phyloP scores from a whole-genome alignment of 1,140 invertebrate species.

The Nautilus pompilius region DNA sequence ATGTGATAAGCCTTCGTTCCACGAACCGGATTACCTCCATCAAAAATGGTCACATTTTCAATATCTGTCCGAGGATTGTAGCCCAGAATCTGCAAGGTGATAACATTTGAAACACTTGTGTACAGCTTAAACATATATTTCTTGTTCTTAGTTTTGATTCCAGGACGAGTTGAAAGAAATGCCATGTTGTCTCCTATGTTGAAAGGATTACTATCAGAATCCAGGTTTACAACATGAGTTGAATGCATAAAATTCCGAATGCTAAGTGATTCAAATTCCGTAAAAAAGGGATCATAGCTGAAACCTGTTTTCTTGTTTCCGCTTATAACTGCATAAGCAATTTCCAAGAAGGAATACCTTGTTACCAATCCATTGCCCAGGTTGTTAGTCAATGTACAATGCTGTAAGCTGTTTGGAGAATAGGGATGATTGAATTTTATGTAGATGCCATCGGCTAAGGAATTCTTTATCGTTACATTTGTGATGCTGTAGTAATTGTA shows the following conservation, averaged over 20 bases:
- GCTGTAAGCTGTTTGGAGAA: constrained; percentile 44
- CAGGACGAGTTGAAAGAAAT: no score
- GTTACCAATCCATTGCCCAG: constrained; percentile 45
- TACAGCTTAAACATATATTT: no score
- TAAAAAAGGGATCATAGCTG: constrained; percentile 85
- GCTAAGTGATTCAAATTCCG: constrained; percentile 58
- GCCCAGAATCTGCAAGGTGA: constrained; percentile 44
- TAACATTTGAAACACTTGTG: no score
- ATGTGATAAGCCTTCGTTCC: constrained; percentile 38
- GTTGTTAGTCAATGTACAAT: constrained; percentile 35
- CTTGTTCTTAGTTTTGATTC: no score
- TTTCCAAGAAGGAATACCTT: constrained; percentile 32
- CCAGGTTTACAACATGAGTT: constrained; percentile 1
- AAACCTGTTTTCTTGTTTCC: constrained; percentile 84
- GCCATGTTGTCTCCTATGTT: constrained; percentile 6
- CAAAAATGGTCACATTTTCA: constrained; percentile 47
- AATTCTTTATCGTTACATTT: constrained; percentile 18
- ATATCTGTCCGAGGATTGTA: constrained; percentile 44
- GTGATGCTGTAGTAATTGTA: constrained; percentile 79
- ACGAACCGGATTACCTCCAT: constrained; percentile 11
- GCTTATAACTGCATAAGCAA: constrained; percentile 33
- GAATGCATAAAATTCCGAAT: constrained; percentile 42
- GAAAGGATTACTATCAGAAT: constrained; percentile 17
- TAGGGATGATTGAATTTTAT: constrained; percentile 82
- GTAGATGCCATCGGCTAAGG: constrained; percentile 73